Base-by-base conservation (phyloP, 2,888 invertebrate species). In the Campopleginae sp. region DNA sequence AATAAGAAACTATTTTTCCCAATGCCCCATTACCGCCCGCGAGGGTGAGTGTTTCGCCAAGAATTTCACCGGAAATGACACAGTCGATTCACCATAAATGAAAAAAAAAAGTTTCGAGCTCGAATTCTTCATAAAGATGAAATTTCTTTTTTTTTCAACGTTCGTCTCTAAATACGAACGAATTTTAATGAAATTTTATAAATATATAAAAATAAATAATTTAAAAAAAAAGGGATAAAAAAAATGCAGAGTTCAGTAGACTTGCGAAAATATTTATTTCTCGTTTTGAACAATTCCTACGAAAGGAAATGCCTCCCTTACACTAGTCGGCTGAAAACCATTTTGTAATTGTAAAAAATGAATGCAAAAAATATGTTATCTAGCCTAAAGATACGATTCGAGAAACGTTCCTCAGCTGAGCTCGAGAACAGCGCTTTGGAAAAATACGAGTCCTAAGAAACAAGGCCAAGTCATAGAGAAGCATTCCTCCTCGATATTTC, bases 251-350 rank as follows among this genome's bases (percentile, higher is more conserved):
- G 27, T 42, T 42, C 8, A 8, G 23, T 81, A 68, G 80, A 70
- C 10, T 85, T 86, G 71, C 71, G 61, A 81, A 86, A 85, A 86
- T 83, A 82, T 68, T 65, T 75, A 77, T 63, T 84, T 78, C 74
- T 80, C 77, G 61, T 80, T 77, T 65, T 38, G 71, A 61, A 83
- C 42, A 75, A 54, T 85, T 66, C 44, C 54, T 51, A 68, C 70
- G 77, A 70, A 75, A 79, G 42, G 10, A 38, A 76, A 80, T 51
- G 54, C 19, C 38, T 19, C 23, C 70, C 65, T 33, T 54, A 31
- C 31, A 66, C 31, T 63, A 44, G n/a, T 38, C n/a, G 27, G 12
- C 14, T 27, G 27, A 58, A 58, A 78, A 75, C 71, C 23, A 74
- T 81, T 80, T 74, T 38, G 46, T 63, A 75, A 81, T 48, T 27